These are phyloP conservation scores for Alviniconcha marisindica DNA, from an alignment of 1,140 invertebrate species.

Conservation along the genomic window DNA sequence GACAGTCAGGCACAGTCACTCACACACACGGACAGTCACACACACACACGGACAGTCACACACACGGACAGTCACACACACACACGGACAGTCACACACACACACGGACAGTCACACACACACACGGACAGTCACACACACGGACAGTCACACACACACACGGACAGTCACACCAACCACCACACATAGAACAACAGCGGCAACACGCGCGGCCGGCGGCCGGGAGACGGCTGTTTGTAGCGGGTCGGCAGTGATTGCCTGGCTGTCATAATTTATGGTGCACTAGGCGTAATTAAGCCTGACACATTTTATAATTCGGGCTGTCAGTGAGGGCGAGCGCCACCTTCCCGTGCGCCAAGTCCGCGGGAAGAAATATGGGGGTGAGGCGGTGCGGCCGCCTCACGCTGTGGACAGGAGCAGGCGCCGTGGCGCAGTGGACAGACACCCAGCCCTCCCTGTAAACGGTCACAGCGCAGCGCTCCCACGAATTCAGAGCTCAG, in stretches of 20 bases:
- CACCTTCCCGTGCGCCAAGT: not conserved
- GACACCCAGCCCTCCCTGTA: too few species aligned
- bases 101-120: conserved; percentile 19
- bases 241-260: not conserved
- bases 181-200: too few species aligned
- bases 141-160: not conserved
- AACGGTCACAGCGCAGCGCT: too few species aligned
- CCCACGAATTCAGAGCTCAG: too few species aligned
- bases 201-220: not conserved
- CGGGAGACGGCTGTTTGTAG: not conserved
- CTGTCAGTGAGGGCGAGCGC: conserved; percentile 10
- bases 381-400: not conserved
- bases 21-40: too few species aligned
- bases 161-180: not conserved
- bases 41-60: too few species aligned
- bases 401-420: not conserved
- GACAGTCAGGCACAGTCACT: too few species aligned
- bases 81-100: too few species aligned
- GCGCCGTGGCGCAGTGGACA: too few species aligned
- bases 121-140: conserved; percentile 20
- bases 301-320: conserved; percentile 22
- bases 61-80: too few species aligned
- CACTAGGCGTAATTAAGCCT: conserved; percentile 13
- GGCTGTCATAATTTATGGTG: conserved; percentile 2
- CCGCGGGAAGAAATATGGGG: not conserved